phyloP scores from a whole-genome alignment of 2,888 invertebrate genomes.

The Epinotia bilunana region DNA sequence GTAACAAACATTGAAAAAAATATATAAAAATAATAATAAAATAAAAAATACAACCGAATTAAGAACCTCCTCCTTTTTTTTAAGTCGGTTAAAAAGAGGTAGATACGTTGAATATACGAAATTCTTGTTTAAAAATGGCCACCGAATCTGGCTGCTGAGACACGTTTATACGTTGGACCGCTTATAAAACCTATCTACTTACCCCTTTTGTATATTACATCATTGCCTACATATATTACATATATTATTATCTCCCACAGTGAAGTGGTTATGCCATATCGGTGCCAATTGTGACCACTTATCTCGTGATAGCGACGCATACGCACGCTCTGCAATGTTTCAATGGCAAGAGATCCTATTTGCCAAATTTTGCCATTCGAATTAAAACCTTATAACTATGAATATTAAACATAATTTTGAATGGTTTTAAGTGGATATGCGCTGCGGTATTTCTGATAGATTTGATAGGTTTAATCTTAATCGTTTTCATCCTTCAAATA shows the following conservation, averaged over 20 bases:
- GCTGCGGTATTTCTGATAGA: not conserved
- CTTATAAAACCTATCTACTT: no score
- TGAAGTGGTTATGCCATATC: constrained; percentile 28
- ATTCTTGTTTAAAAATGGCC: no score
- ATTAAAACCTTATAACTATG: not conserved
- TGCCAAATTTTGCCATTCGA: not conserved
- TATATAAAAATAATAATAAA: no score
- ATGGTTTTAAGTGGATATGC: not conserved
- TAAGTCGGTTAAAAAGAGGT: no score
- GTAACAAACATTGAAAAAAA: no score
- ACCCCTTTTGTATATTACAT: no score
- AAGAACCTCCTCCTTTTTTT: no score
- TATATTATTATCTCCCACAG: not conserved
- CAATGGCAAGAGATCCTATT: not conserved
- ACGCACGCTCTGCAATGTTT: not conserved
- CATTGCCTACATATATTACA: not conserved
- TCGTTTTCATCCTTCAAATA: constrained; percentile 5
- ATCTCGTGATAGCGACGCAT: constrained; percentile 21
- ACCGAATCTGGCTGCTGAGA: no score
- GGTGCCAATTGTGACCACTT: constrained; percentile 35
- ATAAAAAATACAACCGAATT: no score
- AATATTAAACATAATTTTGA: not conserved
- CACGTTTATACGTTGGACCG: no score
- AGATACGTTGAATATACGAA: no score
- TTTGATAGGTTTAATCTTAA: not conserved